Evolutionary conservation across 2,888 invertebrate species (phyloP).

Genomic region (Calameuta pallipes): DNA sequence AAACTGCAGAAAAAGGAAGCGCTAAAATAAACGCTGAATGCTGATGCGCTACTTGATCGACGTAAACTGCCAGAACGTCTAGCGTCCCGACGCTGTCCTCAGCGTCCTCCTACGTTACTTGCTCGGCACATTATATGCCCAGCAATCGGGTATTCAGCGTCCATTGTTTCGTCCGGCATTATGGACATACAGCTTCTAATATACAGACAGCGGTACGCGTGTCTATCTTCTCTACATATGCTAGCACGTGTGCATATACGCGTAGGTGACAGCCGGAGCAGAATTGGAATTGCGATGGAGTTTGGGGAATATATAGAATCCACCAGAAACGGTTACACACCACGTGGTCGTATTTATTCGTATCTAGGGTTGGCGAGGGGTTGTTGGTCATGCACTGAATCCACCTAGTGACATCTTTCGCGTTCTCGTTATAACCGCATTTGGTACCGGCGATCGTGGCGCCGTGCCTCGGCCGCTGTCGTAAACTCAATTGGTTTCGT

Average conservation of each 20-base stretch:
- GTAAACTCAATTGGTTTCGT: slow-evolving; percentile 36
- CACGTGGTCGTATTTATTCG: background rate
- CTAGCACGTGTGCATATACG: background rate
- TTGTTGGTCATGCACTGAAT: background rate
- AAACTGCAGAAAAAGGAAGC: slow-evolving; percentile 9
- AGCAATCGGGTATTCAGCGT: background rate
- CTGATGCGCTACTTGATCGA: slow-evolving; percentile 6
- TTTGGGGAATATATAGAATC: background rate
- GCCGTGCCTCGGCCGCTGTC: background rate
- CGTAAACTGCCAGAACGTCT: slow-evolving; percentile 14
- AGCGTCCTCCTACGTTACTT: background rate
- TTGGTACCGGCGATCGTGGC: background rate
- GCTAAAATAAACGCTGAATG: slow-evolving; percentile 2
- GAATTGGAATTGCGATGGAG: background rate
- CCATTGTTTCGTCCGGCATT: background rate
- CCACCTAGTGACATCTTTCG: slow-evolving; percentile 12
- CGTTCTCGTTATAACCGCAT: slow-evolving; percentile 10
- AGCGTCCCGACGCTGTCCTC: background rate
- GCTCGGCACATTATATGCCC: background rate
- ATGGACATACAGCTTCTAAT: background rate
- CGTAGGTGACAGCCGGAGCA: background rate
- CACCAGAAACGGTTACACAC: background rate
- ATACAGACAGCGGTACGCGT: background rate
- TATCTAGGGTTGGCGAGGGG: background rate
- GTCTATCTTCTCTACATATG: background rate